Percentiles rank a stretch among this genome's conserved stretches.
Evolutionary conservation across 1,140 invertebrate species (phyloP).

Genomic region (Ceratina calcarata): DNA sequence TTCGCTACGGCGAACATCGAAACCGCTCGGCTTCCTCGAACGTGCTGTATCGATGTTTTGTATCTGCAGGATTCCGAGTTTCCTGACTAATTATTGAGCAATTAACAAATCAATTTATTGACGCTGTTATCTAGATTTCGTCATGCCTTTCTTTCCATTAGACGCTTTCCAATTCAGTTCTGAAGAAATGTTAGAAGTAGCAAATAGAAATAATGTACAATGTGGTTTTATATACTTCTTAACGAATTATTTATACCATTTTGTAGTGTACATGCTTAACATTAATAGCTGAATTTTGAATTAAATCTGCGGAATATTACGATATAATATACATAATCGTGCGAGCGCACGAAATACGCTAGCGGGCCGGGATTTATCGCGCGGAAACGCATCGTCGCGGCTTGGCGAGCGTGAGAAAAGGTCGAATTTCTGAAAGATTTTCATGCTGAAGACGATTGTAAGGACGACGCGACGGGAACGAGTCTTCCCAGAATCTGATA

Average conservation of each 20-base stretch:
- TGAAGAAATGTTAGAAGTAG: too few relatives aligned
- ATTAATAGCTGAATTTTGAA: too few relatives aligned
- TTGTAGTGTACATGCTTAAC: too few relatives aligned
- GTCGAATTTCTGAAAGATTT: slow-evolving; percentile 40
- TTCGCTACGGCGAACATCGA: slow-evolving; percentile 3
- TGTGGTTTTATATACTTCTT: too few relatives aligned
- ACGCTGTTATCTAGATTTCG: slow-evolving; percentile 10
- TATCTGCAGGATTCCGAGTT: not conserved
- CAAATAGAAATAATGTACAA: too few relatives aligned
- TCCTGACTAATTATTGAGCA: slow-evolving; percentile 7
- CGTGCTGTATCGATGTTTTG: not conserved
- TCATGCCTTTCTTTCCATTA: not conserved
- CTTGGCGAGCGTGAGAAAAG: slow-evolving; percentile 39
- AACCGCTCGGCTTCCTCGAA: slow-evolving; percentile 20
- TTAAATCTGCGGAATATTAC: too few relatives aligned
- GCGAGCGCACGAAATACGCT: too few relatives aligned
- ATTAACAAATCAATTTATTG: slow-evolving; percentile 43
- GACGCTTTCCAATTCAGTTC: too few relatives aligned
- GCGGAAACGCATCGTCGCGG: not conserved
- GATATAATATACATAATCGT: too few relatives aligned
- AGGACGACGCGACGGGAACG: slow-evolving; percentile 33
- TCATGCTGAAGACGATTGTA: slow-evolving; percentile 15
- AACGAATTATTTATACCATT: too few relatives aligned
- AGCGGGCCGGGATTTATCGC: not conserved
- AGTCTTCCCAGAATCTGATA: slow-evolving; percentile 59